These are phyloP conservation scores for Cryptoblepharus egeriae DNA, from an alignment of 2,797 vertebrate species.

Conservation along the genomic window DNA sequence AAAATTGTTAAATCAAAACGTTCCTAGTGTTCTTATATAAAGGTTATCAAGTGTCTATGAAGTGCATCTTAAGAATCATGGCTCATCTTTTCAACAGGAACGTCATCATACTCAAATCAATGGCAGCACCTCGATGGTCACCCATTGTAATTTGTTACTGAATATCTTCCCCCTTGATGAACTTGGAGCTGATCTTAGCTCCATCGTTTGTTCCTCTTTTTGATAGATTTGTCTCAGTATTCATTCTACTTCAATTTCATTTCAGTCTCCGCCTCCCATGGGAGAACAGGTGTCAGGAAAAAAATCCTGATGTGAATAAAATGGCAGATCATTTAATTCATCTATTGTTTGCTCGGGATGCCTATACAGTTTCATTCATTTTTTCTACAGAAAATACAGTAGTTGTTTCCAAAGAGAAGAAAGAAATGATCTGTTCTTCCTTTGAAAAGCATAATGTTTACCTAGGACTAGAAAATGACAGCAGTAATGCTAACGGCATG, in stretches of 20 bases:
- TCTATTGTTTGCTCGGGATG: constrained; percentile 25
- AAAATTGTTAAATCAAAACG: constrained; percentile 20
- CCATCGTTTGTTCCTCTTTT: not conserved
- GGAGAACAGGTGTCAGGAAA: constrained; percentile 39
- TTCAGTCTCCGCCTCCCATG: not conserved
- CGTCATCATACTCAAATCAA: not conserved
- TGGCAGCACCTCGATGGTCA: not conserved
- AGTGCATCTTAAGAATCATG: not conserved
- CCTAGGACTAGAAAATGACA: constrained; percentile 32
- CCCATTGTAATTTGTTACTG: not conserved
- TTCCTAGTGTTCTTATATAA: not conserved
- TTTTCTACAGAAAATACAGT: constrained; percentile 33
- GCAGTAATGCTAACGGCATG: not conserved
- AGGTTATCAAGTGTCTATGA: not conserved
- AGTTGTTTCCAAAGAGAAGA: constrained; percentile 52
- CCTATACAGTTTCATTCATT: constrained; percentile 51
- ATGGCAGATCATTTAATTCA: constrained; percentile 30
- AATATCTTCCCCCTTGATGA: not conserved
- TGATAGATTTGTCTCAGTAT: not conserved
- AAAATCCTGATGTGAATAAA: constrained; percentile 42
- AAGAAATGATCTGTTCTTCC: constrained; percentile 31
- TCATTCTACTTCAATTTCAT: constrained; percentile 38
- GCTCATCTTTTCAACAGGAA: not conserved
- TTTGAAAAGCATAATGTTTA: constrained; percentile 32
- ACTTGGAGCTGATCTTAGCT: not conserved